Base-by-base conservation (phyloP, 1,140 invertebrate genomes). In the Ostrea edulis region DNA sequence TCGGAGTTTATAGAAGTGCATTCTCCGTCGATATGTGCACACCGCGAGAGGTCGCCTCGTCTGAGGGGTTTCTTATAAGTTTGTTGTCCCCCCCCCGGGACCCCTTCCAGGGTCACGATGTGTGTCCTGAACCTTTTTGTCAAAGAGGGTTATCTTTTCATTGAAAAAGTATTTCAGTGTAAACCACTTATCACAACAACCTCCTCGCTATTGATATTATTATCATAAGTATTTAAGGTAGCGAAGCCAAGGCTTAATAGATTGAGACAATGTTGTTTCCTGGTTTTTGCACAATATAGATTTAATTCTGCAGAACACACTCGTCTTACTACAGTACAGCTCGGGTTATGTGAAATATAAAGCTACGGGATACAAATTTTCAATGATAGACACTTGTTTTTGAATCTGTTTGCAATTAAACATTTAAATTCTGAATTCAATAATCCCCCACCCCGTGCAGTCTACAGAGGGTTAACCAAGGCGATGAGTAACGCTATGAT, bases 381-480 rank as follows among this genome's bases (percentile, higher is more conserved):
- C 68, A 14, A 25, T 25, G 11, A 29, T 35, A 77, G 68, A 77
- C 29, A 25, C 68, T 77, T 25, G 68, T 77, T 77, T 77, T 77
- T 20, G n/a, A 77, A 77, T 77, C 68, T 35, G 68, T 77, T 77
- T 29, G 29, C 68, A 77, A 77, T 77, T 77, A 77, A 35, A 77
- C 68, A 77, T 77, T 77, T 29, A 77, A 22, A 77, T 29, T 11
- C 22, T 14, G 68, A 71, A 77, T 77, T 29, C 22, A 25, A 77
- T 77, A 77, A 77, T 77, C 68, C 25, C 22, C 68, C 3, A 25
- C 12, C 29, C 12, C 68, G 68, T 4, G 35, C 35, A 11, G 68
- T 12, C 25, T 29, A n/a, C n/a, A 77, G 25, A 77, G 68, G 68
- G 68, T 77, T 77, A 77, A 77, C 68, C 68, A 77, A 35, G 25